Percentiles rank a stretch among this genome's conserved stretches.
Conservation (phyloP, 2,797 vertebrate species). For the Micropoecilia bifurca region DNA sequence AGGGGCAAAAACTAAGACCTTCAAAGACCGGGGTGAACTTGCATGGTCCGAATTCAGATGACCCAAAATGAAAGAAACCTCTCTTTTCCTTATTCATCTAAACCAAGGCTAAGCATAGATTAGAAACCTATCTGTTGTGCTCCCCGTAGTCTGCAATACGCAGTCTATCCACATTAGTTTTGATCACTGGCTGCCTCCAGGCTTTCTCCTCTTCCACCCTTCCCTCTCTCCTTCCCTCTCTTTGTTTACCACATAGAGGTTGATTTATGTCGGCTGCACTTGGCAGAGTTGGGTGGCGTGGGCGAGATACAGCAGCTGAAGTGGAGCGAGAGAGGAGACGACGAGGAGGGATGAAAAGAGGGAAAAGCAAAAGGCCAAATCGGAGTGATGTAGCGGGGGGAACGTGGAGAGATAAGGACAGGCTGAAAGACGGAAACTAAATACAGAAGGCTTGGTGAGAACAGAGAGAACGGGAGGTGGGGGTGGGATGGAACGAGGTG, state of each 20-base stretch:
- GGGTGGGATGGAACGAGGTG: conserved; percentile 38
- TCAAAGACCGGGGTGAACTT: conserved; percentile 3
- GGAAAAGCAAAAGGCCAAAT: conserved; percentile 57
- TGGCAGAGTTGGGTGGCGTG: conserved; percentile 76
- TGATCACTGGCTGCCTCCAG: conserved; percentile 73
- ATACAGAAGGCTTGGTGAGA: conserved; percentile 27
- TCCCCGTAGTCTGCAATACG: conserved; percentile 58
- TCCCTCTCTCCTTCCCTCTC: conserved; percentile 47
- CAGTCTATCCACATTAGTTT: conserved; percentile 79
- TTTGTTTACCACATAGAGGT: conserved; percentile 76
- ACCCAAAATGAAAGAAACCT: conserved; percentile 8
- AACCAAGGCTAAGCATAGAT: conserved; percentile 34
- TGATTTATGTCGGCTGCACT: conserved; percentile 78
- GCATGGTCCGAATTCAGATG: conserved; percentile 24
- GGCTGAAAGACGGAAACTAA: conserved; percentile 35
- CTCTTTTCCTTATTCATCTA: not conserved
- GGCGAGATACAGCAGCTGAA: conserved; percentile 73
- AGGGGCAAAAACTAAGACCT: conserved; percentile 8
- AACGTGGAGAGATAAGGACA: conserved; percentile 33
- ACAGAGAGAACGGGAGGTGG: conserved; percentile 8
- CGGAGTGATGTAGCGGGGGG: conserved; percentile 42
- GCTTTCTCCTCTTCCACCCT: conserved; percentile 48
- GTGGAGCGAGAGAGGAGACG: conserved; percentile 40
- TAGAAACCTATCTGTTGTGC: conserved; percentile 46
- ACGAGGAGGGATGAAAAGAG: conserved; percentile 36